These are phyloP conservation scores for Psophia crepitans DNA, from an alignment of 2,113 vertebrate genomes.

Conservation along the genomic window DNA sequence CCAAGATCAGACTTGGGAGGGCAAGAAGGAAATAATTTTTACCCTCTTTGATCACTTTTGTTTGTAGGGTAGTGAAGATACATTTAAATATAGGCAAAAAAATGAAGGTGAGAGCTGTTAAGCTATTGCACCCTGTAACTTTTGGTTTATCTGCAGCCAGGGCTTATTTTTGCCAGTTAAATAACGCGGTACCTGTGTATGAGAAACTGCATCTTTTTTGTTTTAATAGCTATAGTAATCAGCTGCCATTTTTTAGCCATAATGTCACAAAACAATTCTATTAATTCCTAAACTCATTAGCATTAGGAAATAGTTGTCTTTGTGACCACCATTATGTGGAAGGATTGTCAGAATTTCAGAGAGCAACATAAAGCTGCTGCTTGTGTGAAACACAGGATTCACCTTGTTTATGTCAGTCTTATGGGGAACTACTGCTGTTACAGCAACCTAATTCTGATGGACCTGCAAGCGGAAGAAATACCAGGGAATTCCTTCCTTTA, in stretches of 20 bases:
- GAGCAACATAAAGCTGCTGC: not conserved
- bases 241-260: not conserved
- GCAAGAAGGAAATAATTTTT: not conserved
- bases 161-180: not conserved
- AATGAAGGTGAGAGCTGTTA: not conserved
- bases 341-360: not conserved
- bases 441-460: not conserved
- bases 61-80: not conserved
- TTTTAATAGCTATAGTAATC: not conserved
- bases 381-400: not conserved
- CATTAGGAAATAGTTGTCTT: not conserved
- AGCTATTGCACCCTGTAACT: not conserved
- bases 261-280: not conserved
- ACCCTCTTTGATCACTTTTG: not conserved
- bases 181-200: accelerated
- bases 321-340: not conserved
- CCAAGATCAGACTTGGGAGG: not conserved
- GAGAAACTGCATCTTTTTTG: not conserved
- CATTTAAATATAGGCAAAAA: not conserved
- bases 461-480: no score
- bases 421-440: not conserved
- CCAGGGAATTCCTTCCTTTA: not conserved
- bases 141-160: not conserved
- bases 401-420: not conserved
- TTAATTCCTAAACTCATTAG: not conserved